Percentiles rank a stretch among this genome's conserved stretches.
Evolutionary conservation across 2,113 vertebrate genomes (phyloP).

Genomic region (Eretmochelys imbricata): DNA sequence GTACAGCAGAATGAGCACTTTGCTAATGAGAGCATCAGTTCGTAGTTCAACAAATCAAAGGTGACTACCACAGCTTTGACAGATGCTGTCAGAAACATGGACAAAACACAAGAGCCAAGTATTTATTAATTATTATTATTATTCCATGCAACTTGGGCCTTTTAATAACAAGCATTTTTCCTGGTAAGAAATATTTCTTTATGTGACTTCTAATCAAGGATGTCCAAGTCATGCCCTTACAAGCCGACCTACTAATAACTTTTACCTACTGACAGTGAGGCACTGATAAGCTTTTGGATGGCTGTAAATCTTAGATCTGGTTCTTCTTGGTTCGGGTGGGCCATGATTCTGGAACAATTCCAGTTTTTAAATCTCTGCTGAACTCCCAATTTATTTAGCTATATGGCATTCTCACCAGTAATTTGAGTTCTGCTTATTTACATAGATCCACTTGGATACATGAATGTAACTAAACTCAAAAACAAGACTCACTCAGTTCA

Average conservation of each 20-base stretch:
- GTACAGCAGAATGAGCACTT: neutral
- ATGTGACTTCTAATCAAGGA: neutral
- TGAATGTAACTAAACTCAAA: neutral
- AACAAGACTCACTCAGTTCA: neutral
- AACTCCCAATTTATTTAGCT: neutral
- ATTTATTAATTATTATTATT: no score
- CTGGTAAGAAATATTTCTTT: neutral
- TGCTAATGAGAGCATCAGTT: neutral
- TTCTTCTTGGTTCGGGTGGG: neutral
- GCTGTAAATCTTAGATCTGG: neutral
- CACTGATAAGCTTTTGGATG: neutral
- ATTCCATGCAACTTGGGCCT: neutral
- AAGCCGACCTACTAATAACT: neutral
- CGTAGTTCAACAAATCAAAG: neutral
- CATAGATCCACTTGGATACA: neutral
- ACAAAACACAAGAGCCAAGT: neutral
- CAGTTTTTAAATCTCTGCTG: neutral
- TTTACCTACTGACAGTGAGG: neutral
- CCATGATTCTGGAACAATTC: neutral
- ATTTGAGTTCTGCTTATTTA: neutral
- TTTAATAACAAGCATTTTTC: neutral
- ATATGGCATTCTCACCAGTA: neutral
- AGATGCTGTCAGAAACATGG: fast-evolving
- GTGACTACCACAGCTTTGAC: neutral
- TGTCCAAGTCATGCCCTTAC: neutral